Base-by-base conservation (phyloP, 2,797 vertebrate genomes). In the Orientallactaga sibirica region DNA sequence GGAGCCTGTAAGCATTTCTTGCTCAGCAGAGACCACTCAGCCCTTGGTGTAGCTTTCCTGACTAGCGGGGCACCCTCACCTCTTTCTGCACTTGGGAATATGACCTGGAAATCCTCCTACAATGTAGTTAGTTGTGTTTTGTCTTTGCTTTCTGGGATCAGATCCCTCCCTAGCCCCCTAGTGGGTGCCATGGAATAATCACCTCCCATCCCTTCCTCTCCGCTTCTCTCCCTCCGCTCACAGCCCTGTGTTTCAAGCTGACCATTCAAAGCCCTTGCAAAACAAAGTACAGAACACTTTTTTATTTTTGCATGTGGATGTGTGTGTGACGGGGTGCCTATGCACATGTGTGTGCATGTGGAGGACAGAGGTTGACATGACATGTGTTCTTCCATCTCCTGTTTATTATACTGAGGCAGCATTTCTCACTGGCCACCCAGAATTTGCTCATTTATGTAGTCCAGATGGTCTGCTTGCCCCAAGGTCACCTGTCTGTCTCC, bases 271-370 rank as follows among this genome's bases (percentile, higher is more conserved):
- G 33, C 55, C n/a, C n/a, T 66, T 11, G 11, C 27, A 24, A 76
- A 52, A 20, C 52, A 58, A 84, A 55, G 66, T 37, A 61, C 12
- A 7, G 68, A 78, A 79, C 14, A 37, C 71, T 95, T 86, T 97
- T 73, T 74, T 67, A 37, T 37, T 37, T 19, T 77, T 52, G 52
- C 52, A 52, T 12, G 11, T 52, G 52, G 7, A 52, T 52, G 14
- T 55, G 55, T 55, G 55, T 55, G 55, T 55, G 55, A 48, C 33
- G 43, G 43, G 55, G 55, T 55, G 55, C 55, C 6, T 12, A 15
- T 9, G 55, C 10, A 55, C 55, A 55, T 15, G 55, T 12, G 55
- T 12, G 55, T 55, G 10, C 55, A 3, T 55, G 55, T 55, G 55
- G 55, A 55, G 55, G 55, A 14, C 55, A 55, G 55, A 55, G 55